Evolutionary conservation across 2,888 invertebrate species (phyloP).

Genomic region (Drosophila flavopinicola): DNA sequence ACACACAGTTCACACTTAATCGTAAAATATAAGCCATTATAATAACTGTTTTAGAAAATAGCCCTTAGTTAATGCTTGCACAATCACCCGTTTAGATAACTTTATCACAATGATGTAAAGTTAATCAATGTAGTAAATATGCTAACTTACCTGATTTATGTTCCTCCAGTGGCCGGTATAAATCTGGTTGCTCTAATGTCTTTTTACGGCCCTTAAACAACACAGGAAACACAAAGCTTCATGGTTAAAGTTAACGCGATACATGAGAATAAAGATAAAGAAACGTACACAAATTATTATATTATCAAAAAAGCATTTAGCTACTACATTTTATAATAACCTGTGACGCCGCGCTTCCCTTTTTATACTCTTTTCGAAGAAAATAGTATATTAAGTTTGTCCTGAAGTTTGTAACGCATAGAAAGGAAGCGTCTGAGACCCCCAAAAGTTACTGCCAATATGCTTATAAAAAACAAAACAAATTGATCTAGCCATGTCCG

Average conservation of each 20-base stretch:
- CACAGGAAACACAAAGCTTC: conserved; percentile 90
- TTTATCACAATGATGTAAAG: background rate
- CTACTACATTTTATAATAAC: no score
- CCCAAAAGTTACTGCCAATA: no score
- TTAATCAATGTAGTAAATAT: conserved; percentile 11
- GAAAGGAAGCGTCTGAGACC: no score
- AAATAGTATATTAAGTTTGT: no score
- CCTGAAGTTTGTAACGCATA: no score
- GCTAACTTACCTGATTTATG: conserved; percentile 87
- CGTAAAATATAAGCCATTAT: no score
- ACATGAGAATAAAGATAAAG: background rate
- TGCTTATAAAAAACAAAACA: no score
- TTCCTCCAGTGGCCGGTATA: conserved; percentile 88
- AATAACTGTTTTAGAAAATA: background rate
- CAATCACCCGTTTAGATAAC: background rate
- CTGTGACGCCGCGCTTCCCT: no score
- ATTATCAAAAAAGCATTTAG: background rate
- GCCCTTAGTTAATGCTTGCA: background rate
- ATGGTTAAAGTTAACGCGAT: background rate
- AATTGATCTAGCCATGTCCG: no score
- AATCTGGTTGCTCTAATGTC: conserved; percentile 89
- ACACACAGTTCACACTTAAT: no score
- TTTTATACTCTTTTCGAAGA: no score
- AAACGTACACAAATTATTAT: background rate
- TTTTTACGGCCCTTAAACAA: conserved; percentile 90